Percentiles rank a stretch among this genome's conserved stretches.
Evolutionary conservation across 2,797 vertebrate species (phyloP).

Genomic region (Muraenolepis orangiensis): DNA sequence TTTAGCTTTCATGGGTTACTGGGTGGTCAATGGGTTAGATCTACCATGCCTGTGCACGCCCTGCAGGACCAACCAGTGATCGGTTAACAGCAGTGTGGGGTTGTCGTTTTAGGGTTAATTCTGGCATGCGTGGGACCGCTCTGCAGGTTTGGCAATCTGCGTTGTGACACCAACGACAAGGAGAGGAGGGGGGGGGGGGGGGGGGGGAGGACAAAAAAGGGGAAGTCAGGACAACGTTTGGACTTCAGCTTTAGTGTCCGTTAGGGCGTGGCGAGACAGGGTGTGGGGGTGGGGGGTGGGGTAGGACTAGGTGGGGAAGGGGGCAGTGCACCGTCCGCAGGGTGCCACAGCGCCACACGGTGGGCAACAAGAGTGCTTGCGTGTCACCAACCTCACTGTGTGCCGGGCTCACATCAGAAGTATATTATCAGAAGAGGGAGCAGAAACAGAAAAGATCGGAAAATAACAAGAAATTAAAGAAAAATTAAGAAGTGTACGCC

Average conservation of each 20-base stretch:
- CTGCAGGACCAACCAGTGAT: too few relatives aligned
- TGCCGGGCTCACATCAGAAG: conserved; percentile 81
- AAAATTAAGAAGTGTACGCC: background rate
- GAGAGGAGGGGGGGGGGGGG: background rate
- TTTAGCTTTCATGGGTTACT: too few relatives aligned
- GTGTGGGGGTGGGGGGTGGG: background rate
- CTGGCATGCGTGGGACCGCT: too few relatives aligned
- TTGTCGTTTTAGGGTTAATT: too few relatives aligned
- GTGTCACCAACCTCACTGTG: conserved; percentile 83
- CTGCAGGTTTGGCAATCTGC: background rate
- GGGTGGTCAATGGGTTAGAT: background rate
- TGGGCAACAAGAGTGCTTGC: conserved; percentile 31
- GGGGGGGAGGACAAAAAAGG: background rate
- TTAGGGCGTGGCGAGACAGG: background rate
- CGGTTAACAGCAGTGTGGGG: too few relatives aligned
- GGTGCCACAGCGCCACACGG: conserved; percentile 42
- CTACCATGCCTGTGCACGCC: background rate
- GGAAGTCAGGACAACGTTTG: background rate
- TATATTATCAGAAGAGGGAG: conserved; percentile 72
- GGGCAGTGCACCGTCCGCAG: background rate
- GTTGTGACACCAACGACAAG: background rate
- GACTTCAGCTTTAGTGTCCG: background rate
- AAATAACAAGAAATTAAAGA: conserved; percentile 14
- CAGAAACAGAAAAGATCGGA: conserved; percentile 32
- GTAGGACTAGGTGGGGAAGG: background rate